A percentile compares a stretch with the other conserved stretches of the same genome.
Conservation (phyloP, 2,113 vertebrate genomes). For the Thamnaconus septentrionalis region DNA sequence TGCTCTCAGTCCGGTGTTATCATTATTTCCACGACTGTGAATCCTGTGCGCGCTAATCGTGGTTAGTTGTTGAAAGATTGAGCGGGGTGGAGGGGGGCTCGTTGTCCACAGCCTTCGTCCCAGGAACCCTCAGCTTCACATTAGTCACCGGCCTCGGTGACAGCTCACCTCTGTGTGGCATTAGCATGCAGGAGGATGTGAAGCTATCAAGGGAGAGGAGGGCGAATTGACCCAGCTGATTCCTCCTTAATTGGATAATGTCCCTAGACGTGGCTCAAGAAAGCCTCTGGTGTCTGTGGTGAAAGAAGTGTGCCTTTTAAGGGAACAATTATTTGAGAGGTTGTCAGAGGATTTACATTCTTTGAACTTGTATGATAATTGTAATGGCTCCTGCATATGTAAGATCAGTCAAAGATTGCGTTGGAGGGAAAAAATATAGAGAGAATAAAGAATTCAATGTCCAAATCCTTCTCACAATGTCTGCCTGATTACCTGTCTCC, state of each 20-base stretch:
- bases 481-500: not conserved
- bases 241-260: constrained; percentile 68
- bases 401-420: not conserved
- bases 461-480: not conserved
- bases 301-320: constrained; percentile 22
- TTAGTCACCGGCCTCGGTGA: constrained; percentile 48
- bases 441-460: not conserved
- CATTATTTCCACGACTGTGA: constrained; percentile 55
- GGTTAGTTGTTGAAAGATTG: constrained; percentile 37
- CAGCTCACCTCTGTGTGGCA: constrained; percentile 45
- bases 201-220: constrained; percentile 57
- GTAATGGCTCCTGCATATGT: not conserved
- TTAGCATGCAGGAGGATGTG: constrained; percentile 68
- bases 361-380: constrained; percentile 16
- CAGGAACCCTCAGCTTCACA: constrained; percentile 39
- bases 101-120: constrained; percentile 30
- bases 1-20: constrained; percentile 45
- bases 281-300: constrained; percentile 32
- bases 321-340: constrained; percentile 31
- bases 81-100: constrained; percentile 23
- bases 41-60: constrained; percentile 53
- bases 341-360: constrained; percentile 33
- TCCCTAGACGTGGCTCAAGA: constrained; percentile 56
- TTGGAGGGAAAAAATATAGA: not conserved
- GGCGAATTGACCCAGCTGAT: constrained; percentile 70